Evolutionary conservation across 2,797 vertebrate genomes (phyloP).

Genomic region (Aulostomus chinensis): DNA sequence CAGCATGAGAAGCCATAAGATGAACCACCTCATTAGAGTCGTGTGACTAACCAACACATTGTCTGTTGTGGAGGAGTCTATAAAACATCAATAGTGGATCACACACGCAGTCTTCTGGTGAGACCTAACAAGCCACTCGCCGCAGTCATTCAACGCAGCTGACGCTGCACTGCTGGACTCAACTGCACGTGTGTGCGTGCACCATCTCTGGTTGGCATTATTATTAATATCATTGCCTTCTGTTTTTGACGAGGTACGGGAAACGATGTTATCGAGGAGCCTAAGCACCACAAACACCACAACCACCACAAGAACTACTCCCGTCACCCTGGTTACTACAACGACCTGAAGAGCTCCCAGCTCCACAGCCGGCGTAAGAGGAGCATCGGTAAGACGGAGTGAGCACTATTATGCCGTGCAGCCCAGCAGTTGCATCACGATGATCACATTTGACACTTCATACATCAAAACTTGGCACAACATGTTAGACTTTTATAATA

Average conservation of each 20-base stretch:
- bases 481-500: constrained; percentile 13
- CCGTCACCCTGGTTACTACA: constrained; percentile 77
- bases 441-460: constrained; percentile 13
- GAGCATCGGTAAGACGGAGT: constrained; percentile 88
- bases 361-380: constrained; percentile 89
- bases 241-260: constrained; percentile 79
- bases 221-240: constrained; percentile 66
- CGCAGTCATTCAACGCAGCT: constrained; percentile 33
- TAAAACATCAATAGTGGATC: constrained; percentile 50
- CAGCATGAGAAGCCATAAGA: constrained; percentile 27
- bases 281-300: constrained; percentile 82
- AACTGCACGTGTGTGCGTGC: constrained; percentile 5
- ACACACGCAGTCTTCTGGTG: constrained; percentile 27
- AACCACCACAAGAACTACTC: constrained; percentile 81
- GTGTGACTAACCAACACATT: constrained; percentile 50
- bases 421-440: constrained; percentile 35
- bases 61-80: constrained; percentile 59
- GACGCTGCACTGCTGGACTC: constrained; percentile 14
- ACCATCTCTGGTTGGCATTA: constrained; percentile 22
- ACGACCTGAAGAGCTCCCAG: constrained; percentile 87
- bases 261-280: constrained; percentile 88
- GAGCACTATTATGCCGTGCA: background rate
- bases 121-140: constrained; percentile 31
- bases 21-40: constrained; percentile 53
- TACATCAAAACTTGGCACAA: constrained; percentile 31